Percentiles rank a stretch among this genome's conserved stretches.
phyloP scores from a whole-genome alignment of 2,113 vertebrate genomes.

The Erpornis zantholeuca region DNA sequence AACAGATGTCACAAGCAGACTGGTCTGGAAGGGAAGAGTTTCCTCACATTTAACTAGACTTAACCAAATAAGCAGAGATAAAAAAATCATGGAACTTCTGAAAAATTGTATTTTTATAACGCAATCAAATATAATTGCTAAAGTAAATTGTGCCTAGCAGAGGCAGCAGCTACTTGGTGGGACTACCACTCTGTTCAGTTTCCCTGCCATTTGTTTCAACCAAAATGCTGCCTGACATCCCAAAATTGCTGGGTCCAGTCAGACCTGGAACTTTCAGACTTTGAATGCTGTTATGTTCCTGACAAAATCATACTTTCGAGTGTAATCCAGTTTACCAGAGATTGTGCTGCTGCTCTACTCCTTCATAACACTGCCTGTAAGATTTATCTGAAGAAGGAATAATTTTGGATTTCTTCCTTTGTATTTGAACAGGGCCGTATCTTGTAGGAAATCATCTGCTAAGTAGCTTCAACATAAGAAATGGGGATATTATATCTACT shows the following conservation, averaged over 20 bases:
- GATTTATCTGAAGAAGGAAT: neutral
- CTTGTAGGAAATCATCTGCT: neutral
- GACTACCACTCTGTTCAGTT: neutral
- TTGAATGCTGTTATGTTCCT: neutral
- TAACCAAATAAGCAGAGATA: neutral
- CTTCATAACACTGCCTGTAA: neutral
- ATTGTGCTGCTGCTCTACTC: neutral
- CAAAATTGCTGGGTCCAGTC: neutral
- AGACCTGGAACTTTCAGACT: neutral
- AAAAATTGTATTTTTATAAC: neutral
- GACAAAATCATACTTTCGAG: neutral
- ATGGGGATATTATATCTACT: neutral
- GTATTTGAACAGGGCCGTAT: fast-evolving
- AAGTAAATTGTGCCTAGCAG: neutral
- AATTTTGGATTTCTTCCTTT: neutral
- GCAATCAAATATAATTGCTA: neutral
- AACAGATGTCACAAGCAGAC: neutral
- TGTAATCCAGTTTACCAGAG: neutral
- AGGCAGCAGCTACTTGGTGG: neutral
- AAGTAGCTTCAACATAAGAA: neutral
- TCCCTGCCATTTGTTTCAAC: neutral
- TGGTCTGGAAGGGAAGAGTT: neutral
- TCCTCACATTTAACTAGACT: neutral
- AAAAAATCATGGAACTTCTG: neutral
- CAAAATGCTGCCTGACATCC: neutral